Base-by-base conservation (phyloP, 2,113 vertebrate genomes). In the Marmota flaviventris region DNA sequence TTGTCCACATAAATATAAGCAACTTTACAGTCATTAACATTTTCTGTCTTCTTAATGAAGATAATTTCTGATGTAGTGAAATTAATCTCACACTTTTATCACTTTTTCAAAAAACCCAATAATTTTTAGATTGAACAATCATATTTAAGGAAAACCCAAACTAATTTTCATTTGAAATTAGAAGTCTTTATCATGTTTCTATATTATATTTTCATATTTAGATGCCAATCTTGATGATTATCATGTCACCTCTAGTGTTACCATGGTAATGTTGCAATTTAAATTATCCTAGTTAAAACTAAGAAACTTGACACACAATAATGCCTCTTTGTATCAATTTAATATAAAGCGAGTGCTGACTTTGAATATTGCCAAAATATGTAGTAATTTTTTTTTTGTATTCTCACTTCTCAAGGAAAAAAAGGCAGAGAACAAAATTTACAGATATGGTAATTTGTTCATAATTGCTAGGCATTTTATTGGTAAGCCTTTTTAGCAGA, bases 211-310 rank as follows among this genome's bases (percentile, higher is more conserved):
- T 85, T 53, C 14, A 84, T 70, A 77, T 91, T 65, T 78, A 6
- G 34, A 94, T 81, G 53, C 8, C 45, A 91, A 85, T 22, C 29
- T 88, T 67, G 27, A 83, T 85, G 37, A 94, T 81, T 91, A 93
- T 22, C 69, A 73, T 53, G 34, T 53, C 69, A 85, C 73, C 53
- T 89, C 8, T 82, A 61, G 18, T 89, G 34, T 96, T 91, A 45
- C 87, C 27, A 95, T 95, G 69, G 73, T 20, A 82, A 76, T 65
- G 61, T 51, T 85, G 61, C 42, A 96, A 78, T 92, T 92, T 86
- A 95, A 92, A 83, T 78, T 48, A 45, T 48, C 22, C 53, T 79
- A 69, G 29, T 77, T 69, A 86, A 93, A 96, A 82, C 4, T 56
- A 96, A 91, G 75, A 89, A 63, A 0, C 29, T 92, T 1, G 69